phyloP scores from a whole-genome alignment of 1,140 invertebrate species.

The Drosophila ogumai region DNA sequence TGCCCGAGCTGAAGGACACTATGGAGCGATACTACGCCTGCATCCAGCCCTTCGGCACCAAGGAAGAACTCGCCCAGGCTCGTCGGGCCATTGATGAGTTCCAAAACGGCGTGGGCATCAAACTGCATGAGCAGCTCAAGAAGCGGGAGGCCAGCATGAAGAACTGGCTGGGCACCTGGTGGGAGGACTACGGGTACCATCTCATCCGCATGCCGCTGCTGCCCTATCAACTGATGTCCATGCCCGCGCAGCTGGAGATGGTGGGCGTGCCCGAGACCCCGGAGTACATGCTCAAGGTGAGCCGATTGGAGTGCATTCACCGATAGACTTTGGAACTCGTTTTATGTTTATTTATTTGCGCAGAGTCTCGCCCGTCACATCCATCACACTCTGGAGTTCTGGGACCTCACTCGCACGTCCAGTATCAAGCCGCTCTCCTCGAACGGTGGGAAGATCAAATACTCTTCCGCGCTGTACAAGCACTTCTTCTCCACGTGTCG shows the following conservation, averaged over 20 bases:
- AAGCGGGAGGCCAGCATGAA: conserved; percentile 85
- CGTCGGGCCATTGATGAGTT: conserved; percentile 87
- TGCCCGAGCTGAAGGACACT: conserved; percentile 89
- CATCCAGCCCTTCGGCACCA: conserved; percentile 86
- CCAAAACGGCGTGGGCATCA: conserved; percentile 85
- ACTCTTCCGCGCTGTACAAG: conserved; percentile 87
- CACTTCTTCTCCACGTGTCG: conserved; percentile 89
- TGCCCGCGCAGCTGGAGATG: conserved; percentile 63
- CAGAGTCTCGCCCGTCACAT: conserved; percentile 74
- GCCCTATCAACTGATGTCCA: conserved; percentile 85
- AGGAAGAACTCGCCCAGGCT: conserved; percentile 86
- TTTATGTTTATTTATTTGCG: neutral
- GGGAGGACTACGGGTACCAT: conserved; percentile 92
- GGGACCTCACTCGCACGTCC: conserved; percentile 82
- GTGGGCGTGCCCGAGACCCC: conserved; percentile 69
- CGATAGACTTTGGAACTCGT: neutral
- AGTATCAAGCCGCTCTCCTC: conserved; percentile 88
- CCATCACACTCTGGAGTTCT: conserved; percentile 79
- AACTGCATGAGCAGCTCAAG: conserved; percentile 89
- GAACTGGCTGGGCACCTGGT: conserved; percentile 87
- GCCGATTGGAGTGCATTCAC: neutral
- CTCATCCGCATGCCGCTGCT: conserved; percentile 88
- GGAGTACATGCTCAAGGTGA: conserved; percentile 71
- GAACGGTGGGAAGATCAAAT: conserved; percentile 84
- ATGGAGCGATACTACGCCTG: conserved; percentile 88